Evolutionary conservation across 2,113 vertebrate genomes (phyloP), one percentile per base, ranked within the genome.

Genomic region (Calypte anna): DNA sequence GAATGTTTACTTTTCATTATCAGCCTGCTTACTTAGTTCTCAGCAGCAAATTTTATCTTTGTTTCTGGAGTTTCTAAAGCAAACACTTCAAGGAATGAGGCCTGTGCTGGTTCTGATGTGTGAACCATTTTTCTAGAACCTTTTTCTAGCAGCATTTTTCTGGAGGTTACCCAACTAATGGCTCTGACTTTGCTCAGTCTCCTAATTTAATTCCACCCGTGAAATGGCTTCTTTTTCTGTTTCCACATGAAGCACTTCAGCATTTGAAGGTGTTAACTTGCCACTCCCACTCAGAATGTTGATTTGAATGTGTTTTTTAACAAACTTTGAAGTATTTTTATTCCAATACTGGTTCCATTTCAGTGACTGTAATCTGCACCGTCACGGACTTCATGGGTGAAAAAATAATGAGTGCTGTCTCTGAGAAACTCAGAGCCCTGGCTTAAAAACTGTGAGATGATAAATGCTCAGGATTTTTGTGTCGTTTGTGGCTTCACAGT

Each of bases 401-500:
- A 3, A 21, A 12, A 14, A 38, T 30, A 58, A 54, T 12, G 40
- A 81, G 28, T 70, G 3, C 44, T 79, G 7, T 36, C 36, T 20
- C 20, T 57, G 31, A 14, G 7, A 38, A 80, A 57, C 19, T 57
- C 15, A 12, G n/a, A 73, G 11, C 30, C 3, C 23, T 36, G 38
- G 15, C 28, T 54, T 43, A 73, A 85, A 58, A 20, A 5, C 6
- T 7, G 4, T n/a, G 44, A 43, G 53, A 8, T 9, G 2, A 22
- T 51, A 27, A 30, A n/a, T 64, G 28, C 21, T 43, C 25, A 70
- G 57, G 58, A 8, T 24, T 48, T 44, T 5, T 40, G 1, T 62
- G 4, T 83, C 77, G 16, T n/a, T 66, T 73, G 8, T 48, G 91
- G 31, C 57, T 80, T 89, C 75, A 48, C 90, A 99, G 99, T 72